Base-by-base conservation (phyloP, 2,797 vertebrate species). In the Argentina silus region DNA sequence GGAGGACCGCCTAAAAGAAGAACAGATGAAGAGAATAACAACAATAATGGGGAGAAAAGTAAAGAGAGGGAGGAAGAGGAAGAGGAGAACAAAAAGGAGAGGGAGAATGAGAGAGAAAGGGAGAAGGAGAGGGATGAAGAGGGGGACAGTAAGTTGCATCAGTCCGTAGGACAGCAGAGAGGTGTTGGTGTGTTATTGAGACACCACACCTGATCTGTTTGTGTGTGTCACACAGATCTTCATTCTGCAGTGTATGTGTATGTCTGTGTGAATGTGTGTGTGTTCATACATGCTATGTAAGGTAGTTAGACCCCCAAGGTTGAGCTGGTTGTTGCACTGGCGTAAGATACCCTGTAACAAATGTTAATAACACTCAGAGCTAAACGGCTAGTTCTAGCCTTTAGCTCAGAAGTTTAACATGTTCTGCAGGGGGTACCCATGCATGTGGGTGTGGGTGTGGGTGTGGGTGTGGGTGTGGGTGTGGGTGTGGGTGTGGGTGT, bases 211-310 rank as follows among this genome's bases (percentile, higher is more conserved):
- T 53, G 51, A 53, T 53, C 15, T 53, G 17, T 21, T 36, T 36
- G 27, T 36, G 42, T 47, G 59, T 75, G 56, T 75, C 0, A 45
- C 61, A 63, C 14, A 44, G 15, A 63, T 44, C 15, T n/a, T 65
- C 73, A 66, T 67, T 61, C 62, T 55, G 65, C 69, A 43, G 67
- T 57, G 27, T 44, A 59, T 50, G 45, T 12, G 15, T 27, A 47
- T 50, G 19, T 53, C 45, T 71, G 59, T 36, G 7, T 7, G 11
- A 36, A 15, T 1, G 14, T 59, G 17, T 47, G 21, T 71, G 59
- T 71, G 23, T 64, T 21, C 10, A 42, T 21, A 12, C 15, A 23
- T 45, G 27, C 27, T 36, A 1, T 36, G 27, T 36, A 36, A 36
- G 27, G 27, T 36, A 36, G 27, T 36, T 36, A 36, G 27, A 36